Conservation (phyloP, 2,797 vertebrate genomes). For the Helicolenus hilgendorfi region DNA sequence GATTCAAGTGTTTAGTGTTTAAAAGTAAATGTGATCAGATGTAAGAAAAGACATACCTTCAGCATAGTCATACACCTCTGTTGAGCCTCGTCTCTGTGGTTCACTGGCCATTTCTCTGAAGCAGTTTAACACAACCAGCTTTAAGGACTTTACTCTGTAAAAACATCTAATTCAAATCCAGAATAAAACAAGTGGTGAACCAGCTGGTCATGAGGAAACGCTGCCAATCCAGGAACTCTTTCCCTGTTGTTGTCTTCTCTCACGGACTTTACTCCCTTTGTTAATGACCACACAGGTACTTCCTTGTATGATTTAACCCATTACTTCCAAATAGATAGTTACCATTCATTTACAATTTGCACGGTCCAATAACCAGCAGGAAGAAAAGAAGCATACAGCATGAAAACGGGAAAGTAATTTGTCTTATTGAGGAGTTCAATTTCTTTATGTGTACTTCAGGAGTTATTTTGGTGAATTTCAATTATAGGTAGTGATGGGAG, state of each 20-base stretch:
- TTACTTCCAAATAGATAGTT: conserved; percentile 33
- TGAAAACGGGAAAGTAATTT: not conserved
- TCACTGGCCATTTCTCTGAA: conserved; percentile 50
- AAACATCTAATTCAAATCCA: not conserved
- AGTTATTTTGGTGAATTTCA: not conserved
- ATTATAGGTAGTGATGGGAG: not conserved
- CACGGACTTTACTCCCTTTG: conserved; percentile 84
- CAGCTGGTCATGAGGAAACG: conserved; percentile 39
- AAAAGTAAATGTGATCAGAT: not conserved
- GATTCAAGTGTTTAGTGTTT: not conserved
- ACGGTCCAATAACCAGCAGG: not conserved
- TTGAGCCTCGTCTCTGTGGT: conserved; percentile 29
- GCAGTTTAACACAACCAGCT: not conserved
- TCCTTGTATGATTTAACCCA: conserved; percentile 85
- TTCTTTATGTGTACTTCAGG: not conserved
- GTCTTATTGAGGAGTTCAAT: not conserved
- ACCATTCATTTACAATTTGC: not conserved
- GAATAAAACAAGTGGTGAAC: not conserved
- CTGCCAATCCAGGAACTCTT: conserved; percentile 30
- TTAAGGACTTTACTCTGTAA: not conserved
- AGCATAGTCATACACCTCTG: not conserved
- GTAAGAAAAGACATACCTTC: conserved; percentile 37
- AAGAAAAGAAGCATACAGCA: not conserved
- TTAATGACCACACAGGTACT: conserved; percentile 75
- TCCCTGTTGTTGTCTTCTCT: conserved; percentile 37